A percentile compares a stretch with the other conserved stretches of the same genome.
phyloP scores from a whole-genome alignment of 2,113 vertebrate species.

The Brachionichthys hirsutus region DNA sequence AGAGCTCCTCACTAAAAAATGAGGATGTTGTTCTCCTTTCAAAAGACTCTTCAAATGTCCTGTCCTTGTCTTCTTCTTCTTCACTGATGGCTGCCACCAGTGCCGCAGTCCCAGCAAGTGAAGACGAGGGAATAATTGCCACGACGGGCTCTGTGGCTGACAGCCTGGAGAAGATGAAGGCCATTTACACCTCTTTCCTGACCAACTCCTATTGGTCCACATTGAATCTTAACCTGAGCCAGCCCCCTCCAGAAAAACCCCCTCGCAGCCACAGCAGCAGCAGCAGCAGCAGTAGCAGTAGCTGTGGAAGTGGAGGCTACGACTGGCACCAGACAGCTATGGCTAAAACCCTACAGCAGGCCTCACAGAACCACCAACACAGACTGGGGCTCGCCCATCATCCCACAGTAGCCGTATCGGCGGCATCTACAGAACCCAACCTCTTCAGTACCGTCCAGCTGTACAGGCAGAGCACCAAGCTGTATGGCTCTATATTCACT shows the following conservation, averaged over 20 bases:
- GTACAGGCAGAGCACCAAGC: conserved; percentile 96
- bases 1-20: conserved; percentile 91
- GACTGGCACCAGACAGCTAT: conserved; percentile 99
- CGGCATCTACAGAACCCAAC: conserved; percentile 80
- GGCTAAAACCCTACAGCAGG: conserved; percentile 95
- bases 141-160: conserved; percentile 80
- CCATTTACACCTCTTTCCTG: conserved; percentile 96
- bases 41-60: conserved; percentile 82
- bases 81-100: conserved; percentile 57
- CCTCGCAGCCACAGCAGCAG: conserved; percentile 89
- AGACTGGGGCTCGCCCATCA: conserved; percentile 59
- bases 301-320: conserved; percentile 92
- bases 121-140: conserved; percentile 79
- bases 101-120: conserved; percentile 42
- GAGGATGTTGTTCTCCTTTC: conserved; percentile 86
- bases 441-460: conserved; percentile 98
- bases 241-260: conserved; percentile 84
- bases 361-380: conserved; percentile 85
- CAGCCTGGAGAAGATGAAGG: conserved; percentile 99
- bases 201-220: conserved; percentile 99
- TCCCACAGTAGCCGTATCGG: conserved; percentile 46
- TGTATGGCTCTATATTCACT: conserved; percentile 98
- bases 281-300: conserved; percentile 92
- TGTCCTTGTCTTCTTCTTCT: conserved; percentile 63
- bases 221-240: conserved; percentile 90